These are phyloP conservation scores for Apomyelois bistriatella DNA, from an alignment of 2,888 invertebrate species.

Conservation along the genomic window DNA sequence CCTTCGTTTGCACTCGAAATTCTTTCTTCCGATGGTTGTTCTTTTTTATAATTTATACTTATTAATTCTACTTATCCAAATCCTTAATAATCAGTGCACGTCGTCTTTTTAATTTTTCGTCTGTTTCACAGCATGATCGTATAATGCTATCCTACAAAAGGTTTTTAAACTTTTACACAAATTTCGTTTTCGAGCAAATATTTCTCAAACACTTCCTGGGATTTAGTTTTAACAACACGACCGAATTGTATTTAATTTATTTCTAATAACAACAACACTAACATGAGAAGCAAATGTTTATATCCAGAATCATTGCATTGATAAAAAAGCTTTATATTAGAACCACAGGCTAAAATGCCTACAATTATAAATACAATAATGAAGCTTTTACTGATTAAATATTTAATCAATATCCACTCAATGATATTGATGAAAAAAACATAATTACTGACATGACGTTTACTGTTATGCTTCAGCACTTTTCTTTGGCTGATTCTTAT, in stretches of 20 bases:
- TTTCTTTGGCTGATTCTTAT: slow-evolving; percentile 67
- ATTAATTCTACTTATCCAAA: slow-evolving; percentile 14
- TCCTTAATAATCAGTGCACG: slow-evolving; percentile 37
- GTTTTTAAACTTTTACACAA: slow-evolving; percentile 17
- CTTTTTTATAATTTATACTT: slow-evolving; percentile 10
- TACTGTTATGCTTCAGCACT: slow-evolving; percentile 68
- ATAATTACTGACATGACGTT: slow-evolving; percentile 67
- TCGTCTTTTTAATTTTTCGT: slow-evolving; percentile 31
- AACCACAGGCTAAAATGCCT: slow-evolving; percentile 16
- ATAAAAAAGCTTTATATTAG: slow-evolving; percentile 18
- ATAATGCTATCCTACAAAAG: slow-evolving; percentile 32
- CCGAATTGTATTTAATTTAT: slow-evolving; percentile 60
- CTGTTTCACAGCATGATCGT: slow-evolving; percentile 37
- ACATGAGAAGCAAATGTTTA: slow-evolving; percentile 28
- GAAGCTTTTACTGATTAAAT: slow-evolving; percentile 19
- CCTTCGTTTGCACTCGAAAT: slow-evolving; percentile 37
- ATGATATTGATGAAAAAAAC: slow-evolving; percentile 37
- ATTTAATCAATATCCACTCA: slow-evolving; percentile 19
- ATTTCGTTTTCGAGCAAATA: not conserved
- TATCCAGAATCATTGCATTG: slow-evolving; percentile 24
- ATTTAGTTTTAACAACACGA: slow-evolving; percentile 61
- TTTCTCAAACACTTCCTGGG: slow-evolving; percentile 25
- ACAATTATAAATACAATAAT: slow-evolving; percentile 15
- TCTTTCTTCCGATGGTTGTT: slow-evolving; percentile 21
- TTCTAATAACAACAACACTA: slow-evolving; percentile 30